Conservation (phyloP, 2,888 invertebrate genomes). For the Cyaniris semiargus region DNA sequence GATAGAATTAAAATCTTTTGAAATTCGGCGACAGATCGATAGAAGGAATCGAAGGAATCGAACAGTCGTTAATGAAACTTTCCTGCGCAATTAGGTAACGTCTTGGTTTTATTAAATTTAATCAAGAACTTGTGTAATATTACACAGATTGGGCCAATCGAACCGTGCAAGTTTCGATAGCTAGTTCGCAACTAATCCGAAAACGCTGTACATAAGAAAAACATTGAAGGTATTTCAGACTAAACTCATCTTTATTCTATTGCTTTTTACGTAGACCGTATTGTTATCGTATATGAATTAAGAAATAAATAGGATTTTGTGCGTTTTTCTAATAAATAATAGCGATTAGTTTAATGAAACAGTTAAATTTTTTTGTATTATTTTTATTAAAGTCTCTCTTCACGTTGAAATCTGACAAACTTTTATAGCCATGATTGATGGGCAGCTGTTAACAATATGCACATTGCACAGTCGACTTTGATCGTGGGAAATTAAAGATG, state of each 20-base stretch:
- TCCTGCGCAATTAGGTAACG: constrained; percentile 74
- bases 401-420: too few species aligned
- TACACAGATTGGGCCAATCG: constrained; percentile 78
- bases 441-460: too few species aligned
- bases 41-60: constrained; percentile 66
- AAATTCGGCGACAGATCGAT: constrained; percentile 56
- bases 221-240: constrained; percentile 20
- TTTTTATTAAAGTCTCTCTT: too few species aligned
- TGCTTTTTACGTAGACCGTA: background rate
- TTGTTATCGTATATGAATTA: background rate
- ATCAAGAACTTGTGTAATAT: constrained; percentile 80
- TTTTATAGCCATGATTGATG: too few species aligned
- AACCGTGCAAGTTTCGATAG: constrained; percentile 77
- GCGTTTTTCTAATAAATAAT: background rate
- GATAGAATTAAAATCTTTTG: constrained; percentile 51
- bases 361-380: background rate
- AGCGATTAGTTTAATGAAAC: background rate
- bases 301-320: background rate
- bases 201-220: constrained; percentile 62
- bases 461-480: too few species aligned
- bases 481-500: too few species aligned
- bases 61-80: constrained; percentile 78
- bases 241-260: constrained; percentile 17
- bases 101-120: constrained; percentile 81
- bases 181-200: constrained; percentile 78